Evolutionary conservation across 2,797 vertebrate species (phyloP), one percentile per base, ranked within the genome.

Genomic region (Pampus argenteus): DNA sequence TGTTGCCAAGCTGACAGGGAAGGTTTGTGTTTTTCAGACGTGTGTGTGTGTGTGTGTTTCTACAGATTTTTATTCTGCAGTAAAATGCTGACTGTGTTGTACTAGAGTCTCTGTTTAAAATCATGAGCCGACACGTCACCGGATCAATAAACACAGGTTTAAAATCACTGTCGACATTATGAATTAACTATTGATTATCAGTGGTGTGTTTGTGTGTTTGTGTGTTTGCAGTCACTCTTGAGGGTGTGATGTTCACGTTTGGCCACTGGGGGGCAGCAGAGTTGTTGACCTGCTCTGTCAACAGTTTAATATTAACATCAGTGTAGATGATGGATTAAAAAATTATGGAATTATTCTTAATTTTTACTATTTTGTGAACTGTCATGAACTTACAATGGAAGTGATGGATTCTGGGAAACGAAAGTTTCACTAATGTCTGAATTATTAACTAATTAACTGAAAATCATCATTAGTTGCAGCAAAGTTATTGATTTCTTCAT

Each of bases 21-120:
- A 60, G 45, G 28, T 51, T 58, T 57, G 57, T 59, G 57, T 20
- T 79, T 58, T 50, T 38, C 6, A 1, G 5, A 18, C 15, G 15
- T 34, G 52, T 61, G 64, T 52, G 61, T 38, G 6, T 31, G 48
- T 51, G 54, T 72, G 65, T 78, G 51, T 79, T 83, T 88, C 54
- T 82, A 85, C 20, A 60, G 72, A 47, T 82, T 86, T 86, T 18
- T 82, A 86, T 58, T 48, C 61, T 47, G 72, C 62, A 62, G 15
- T 79, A 1, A 62, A 64, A 66, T 22, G 58, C 78, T 70, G 67
- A 26, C 62, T 74, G 74, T 82, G 73, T 79, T 79, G 57, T 57
- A 2, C n/a, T 38, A 15, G 22, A 79, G 20, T 59, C 2, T 64
- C 74, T 78, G 69, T 64, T 66, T 77, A 29, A 75, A 79, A 73